phyloP scores from a whole-genome alignment of 1,140 invertebrate species.

The Eriocheir sinensis region DNA sequence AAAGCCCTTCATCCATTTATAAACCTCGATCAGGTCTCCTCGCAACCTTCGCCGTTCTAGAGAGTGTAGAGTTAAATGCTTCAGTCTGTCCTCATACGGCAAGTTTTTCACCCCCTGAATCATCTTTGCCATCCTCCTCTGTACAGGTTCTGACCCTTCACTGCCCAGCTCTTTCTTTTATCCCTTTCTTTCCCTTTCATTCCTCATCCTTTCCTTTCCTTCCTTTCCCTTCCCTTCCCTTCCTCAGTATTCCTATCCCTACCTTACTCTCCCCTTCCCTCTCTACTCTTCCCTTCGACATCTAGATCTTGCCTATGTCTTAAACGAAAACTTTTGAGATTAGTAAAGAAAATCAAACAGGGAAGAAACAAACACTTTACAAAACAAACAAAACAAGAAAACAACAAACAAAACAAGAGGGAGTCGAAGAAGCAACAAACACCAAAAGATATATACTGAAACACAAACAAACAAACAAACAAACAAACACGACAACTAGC shows the following conservation, averaged over 20 bases:
- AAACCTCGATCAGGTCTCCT: no score
- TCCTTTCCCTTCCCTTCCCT: neutral
- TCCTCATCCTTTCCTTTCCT: neutral
- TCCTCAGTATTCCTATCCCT: neutral
- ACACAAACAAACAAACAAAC: neutral
- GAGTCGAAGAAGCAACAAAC: neutral
- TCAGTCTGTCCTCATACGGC: neutral
- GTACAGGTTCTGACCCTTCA: neutral
- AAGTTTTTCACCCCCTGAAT: neutral
- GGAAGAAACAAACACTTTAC: neutral
- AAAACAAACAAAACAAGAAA: neutral
- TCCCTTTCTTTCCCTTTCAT: neutral
- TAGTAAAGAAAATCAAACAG: neutral
- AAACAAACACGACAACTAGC: no score
- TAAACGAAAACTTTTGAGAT: neutral
- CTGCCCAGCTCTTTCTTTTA: neutral
- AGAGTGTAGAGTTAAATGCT: no score
- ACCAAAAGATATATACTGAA: neutral
- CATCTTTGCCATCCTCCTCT: neutral
- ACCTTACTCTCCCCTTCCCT: neutral
- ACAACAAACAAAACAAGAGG: neutral
- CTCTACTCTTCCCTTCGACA: neutral
- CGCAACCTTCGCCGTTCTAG: no score
- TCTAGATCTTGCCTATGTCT: no score
- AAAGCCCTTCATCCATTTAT: no score